Evolutionary conservation across 2,797 vertebrate genomes (phyloP).

Genomic region (Scolopax bukidnonensis): DNA sequence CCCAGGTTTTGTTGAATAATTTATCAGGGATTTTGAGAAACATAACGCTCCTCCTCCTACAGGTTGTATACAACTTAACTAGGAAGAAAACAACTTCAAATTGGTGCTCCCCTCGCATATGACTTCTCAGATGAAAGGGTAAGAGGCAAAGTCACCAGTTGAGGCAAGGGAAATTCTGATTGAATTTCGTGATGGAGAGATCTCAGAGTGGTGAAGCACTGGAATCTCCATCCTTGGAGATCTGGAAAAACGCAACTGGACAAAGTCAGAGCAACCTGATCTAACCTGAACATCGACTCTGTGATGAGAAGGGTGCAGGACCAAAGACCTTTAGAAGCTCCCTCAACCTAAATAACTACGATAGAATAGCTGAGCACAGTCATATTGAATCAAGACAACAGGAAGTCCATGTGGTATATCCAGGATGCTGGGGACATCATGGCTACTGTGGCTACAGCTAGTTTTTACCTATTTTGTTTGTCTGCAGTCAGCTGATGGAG

Average conservation of each 20-base stretch:
- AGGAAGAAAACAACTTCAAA: neutral
- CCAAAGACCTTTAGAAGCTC: neutral
- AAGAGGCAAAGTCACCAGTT: neutral
- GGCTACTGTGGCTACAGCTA: rapidly evolving
- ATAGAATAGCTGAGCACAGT: neutral
- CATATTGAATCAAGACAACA: neutral
- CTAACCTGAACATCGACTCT: no score
- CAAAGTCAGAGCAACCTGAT: neutral
- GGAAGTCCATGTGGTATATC: neutral
- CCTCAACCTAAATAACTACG: neutral
- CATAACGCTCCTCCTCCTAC: neutral
- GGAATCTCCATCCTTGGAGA: neutral
- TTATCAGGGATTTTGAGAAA: neutral
- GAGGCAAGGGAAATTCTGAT: neutral
- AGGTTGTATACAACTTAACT: neutral
- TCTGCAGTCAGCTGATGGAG: neutral
- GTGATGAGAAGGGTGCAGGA: neutral
- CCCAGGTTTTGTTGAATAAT: neutral
- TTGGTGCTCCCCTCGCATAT: rapidly evolving
- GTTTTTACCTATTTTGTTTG: neutral
- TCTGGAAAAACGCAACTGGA: neutral
- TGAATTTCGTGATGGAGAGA: neutral
- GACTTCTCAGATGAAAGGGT: neutral
- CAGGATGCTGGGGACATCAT: neutral
- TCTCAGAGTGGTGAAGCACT: neutral